Base-by-base conservation (phyloP, 2,113 vertebrate genomes). In the Monarcha castaneiventris region DNA sequence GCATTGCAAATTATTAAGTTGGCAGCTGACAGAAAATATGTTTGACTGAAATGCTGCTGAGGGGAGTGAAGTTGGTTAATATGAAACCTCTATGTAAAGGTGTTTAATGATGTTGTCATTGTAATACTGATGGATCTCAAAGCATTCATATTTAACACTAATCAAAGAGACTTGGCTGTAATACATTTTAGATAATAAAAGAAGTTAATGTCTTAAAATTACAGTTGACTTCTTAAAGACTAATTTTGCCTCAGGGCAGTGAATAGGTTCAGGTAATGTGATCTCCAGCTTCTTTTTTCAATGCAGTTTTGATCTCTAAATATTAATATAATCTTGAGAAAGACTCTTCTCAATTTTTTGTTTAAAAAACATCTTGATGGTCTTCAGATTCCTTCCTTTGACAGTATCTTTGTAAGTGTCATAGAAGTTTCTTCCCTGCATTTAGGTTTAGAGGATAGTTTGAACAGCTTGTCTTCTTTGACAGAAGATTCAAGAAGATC, bases 1-100 rank as follows among this genome's bases (percentile, higher is more conserved):
- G 58, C 43, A 21, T 76, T 66, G 58, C 85, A 85, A 93, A 91
- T 94, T 84, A 76, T 32, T 75, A 89, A 82, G n/a, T 79, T 93
- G 55, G 59, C 71, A 96, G 71, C 46, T 95, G 81, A 79, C 61
- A 85, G 78, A 82, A 94, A 87, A 73, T 73, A 79, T 4, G 26
- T 54, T 64, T 76, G n/a, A 52, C 59, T 92, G 82, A 89, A 93
- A 83, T 62, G 54, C 67, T 84, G 35, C 62, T 76, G 54, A 87
- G 41, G 13, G 67, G 63, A 72, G 11, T 90, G 87, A 90, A 90
- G 43, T 26, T 89, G 54, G 52, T 59, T 78, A 48, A 75, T 78
- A 41, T 10, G 46, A 89, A 95, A 89, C 46, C 13, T 48, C 72
- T 56, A 0, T 84, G 25, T 73, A 54, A 85, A 93, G 32, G 54